phyloP scores from a whole-genome alignment of 2,113 vertebrate species.

The Platysternon megacephalum region DNA sequence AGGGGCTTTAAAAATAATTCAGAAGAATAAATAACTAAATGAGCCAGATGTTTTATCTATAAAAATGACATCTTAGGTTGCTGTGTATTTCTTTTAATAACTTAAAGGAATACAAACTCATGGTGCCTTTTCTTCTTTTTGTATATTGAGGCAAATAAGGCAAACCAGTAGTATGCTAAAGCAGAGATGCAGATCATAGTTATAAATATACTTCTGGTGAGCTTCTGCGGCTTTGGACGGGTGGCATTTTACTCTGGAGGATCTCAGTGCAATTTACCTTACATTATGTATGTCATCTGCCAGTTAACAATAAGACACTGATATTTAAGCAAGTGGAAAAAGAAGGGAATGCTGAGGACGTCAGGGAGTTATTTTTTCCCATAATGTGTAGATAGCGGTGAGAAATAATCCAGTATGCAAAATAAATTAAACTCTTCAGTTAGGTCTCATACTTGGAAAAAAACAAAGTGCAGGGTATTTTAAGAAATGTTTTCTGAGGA shows the following conservation, averaged over 20 bases:
- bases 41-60: neutral
- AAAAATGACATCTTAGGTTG: slow-evolving; percentile 1
- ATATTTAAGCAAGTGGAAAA: neutral
- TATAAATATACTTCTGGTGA: slow-evolving; percentile 54
- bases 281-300: slow-evolving; percentile 6
- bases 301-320: neutral
- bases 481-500: neutral
- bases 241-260: neutral
- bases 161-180: slow-evolving; percentile 57
- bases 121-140: slow-evolving; percentile 46
- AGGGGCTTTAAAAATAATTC: neutral
- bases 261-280: neutral
- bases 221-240: slow-evolving; percentile 25
- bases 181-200: neutral
- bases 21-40: neutral
- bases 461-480: neutral
- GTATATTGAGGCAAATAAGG: slow-evolving; percentile 59
- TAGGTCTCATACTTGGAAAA: neutral
- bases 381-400: neutral
- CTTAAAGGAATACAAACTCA: neutral
- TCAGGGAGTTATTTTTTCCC: neutral
- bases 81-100: slow-evolving; percentile 5
- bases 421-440: neutral
- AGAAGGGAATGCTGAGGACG: neutral
- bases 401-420: neutral